Percentiles rank a stretch among this genome's conserved stretches.
Evolutionary conservation across 1,140 invertebrate genomes (phyloP).

Genomic region (Stenopsyche tienmushanensis): DNA sequence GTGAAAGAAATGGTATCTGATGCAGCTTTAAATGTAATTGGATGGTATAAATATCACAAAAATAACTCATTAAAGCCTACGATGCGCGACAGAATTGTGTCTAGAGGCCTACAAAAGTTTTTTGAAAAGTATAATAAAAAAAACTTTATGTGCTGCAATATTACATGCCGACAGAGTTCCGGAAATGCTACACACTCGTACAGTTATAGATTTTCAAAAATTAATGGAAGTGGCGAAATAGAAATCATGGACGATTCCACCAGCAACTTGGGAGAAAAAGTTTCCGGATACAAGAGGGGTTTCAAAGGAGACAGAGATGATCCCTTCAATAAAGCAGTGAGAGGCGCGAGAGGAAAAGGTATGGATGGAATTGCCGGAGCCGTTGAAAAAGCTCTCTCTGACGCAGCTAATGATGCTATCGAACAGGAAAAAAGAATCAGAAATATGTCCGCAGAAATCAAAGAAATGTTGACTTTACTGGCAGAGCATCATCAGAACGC

Average conservation of each 20-base stretch:
- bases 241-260: conserved; percentile 53
- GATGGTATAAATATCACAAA: conserved; percentile 64
- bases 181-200: conserved; percentile 59
- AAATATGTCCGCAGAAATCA: conserved; percentile 52
- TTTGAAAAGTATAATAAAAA: conserved; percentile 54
- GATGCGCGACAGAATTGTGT: conserved; percentile 59
- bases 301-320: conserved; percentile 49
- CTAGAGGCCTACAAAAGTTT: conserved; percentile 58
- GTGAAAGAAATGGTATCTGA: conserved; percentile 54
- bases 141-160: conserved; percentile 58
- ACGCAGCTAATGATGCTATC: conserved; percentile 50
- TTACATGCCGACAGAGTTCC: conserved; percentile 50
- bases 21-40: conserved; percentile 58
- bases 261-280: conserved; percentile 53
- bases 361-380: conserved; percentile 41
- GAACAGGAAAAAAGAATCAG: conserved; percentile 50
- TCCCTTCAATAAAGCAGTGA: conserved; percentile 43
- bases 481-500: conserved; percentile 45
- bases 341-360: conserved; percentile 11
- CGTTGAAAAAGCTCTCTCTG: conserved; percentile 47
- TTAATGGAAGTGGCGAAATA: conserved; percentile 52
- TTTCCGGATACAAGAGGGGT: conserved; percentile 47
- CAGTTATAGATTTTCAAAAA: conserved; percentile 57
- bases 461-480: conserved; percentile 50
- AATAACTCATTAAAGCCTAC: conserved; percentile 54